Conservation (phyloP, 2,113 vertebrate species). For the Diadophis punctatus region DNA sequence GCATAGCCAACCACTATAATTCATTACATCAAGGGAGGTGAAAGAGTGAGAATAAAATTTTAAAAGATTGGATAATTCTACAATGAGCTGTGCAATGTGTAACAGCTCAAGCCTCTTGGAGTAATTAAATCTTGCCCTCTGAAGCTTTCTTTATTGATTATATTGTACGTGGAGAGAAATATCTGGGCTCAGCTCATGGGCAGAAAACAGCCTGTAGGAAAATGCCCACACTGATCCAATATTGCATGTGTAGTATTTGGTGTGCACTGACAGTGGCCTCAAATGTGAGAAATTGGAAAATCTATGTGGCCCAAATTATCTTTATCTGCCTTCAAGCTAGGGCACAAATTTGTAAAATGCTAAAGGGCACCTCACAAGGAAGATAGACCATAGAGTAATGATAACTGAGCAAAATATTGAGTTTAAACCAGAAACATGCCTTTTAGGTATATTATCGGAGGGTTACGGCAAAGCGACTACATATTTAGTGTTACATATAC, state of each 20-base stretch:
- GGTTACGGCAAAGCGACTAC: too few relatives aligned
- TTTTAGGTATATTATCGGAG: too few relatives aligned
- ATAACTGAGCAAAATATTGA: too few relatives aligned
- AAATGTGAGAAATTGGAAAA: not conserved
- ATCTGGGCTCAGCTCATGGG: not conserved
- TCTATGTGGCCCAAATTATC: not conserved
- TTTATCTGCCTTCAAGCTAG: not conserved
- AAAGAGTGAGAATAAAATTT: not conserved
- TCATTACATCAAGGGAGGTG: not conserved
- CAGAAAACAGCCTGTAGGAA: not conserved
- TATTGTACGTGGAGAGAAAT: not conserved
- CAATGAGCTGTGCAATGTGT: not conserved
- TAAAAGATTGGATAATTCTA: not conserved
- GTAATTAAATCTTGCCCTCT: not conserved
- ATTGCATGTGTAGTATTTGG: not conserved
- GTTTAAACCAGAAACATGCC: too few relatives aligned
- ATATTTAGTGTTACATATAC: too few relatives aligned
- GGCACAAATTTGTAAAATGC: not conserved
- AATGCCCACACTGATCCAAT: not conserved
- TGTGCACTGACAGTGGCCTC: not conserved
- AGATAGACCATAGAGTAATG: not conserved
- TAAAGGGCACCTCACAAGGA: not conserved
- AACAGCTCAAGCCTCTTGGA: fast-evolving
- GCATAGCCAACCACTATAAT: not conserved
- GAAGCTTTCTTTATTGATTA: fast-evolving